Evolutionary conservation across 2,113 vertebrate genomes (phyloP).

Genomic region (Hydropotes inermis): DNA sequence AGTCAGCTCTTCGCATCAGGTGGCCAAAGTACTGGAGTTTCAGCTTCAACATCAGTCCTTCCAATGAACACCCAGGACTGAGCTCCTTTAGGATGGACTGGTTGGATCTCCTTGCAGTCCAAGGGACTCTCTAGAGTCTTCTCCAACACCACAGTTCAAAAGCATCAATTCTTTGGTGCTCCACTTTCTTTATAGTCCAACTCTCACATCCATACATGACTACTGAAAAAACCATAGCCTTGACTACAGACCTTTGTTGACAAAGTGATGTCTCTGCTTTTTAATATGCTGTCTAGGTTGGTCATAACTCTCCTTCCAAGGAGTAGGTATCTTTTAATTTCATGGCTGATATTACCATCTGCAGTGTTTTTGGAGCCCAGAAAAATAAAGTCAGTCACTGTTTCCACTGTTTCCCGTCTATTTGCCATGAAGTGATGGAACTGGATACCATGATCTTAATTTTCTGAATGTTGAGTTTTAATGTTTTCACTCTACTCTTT

Average conservation of each 20-base stretch:
- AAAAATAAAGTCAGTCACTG: background rate
- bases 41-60: background rate
- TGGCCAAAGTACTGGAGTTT: background rate
- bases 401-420: background rate
- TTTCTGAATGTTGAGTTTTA: background rate
- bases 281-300: background rate
- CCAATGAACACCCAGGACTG: background rate
- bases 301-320: background rate
- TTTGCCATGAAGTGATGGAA: background rate
- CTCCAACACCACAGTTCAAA: background rate
- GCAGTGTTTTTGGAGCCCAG: background rate
- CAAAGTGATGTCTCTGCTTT: background rate
- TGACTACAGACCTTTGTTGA: background rate
- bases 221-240: background rate
- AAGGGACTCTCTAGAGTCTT: background rate
- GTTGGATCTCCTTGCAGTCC: background rate
- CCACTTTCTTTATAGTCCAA: background rate
- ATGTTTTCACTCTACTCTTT: background rate
- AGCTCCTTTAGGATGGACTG: background rate
- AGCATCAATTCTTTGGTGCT: fast-evolving
- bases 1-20: background rate
- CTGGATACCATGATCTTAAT: background rate
- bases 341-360: background rate
- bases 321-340: background rate
- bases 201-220: background rate